Evolutionary conservation across 1,140 invertebrate genomes (phyloP).

Genomic region (Camponotus floridanus): DNA sequence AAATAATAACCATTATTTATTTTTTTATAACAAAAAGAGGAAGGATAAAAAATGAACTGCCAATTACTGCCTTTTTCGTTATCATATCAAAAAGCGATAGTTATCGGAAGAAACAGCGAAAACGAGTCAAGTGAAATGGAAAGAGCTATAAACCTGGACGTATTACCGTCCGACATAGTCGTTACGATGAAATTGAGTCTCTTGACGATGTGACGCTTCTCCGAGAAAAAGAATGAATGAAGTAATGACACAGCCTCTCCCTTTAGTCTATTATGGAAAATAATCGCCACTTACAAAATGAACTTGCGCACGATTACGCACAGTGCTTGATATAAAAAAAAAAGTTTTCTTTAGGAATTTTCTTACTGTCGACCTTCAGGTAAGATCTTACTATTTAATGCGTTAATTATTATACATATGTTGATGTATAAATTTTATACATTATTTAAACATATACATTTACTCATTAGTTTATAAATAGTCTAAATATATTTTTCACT

Average conservation of each 20-base stretch:
- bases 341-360: not conserved
- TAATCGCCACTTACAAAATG: slow-evolving; percentile 1
- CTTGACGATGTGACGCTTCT: slow-evolving; percentile 22
- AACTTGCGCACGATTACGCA: not conserved
- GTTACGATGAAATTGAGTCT: slow-evolving; percentile 41
- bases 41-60: not conserved
- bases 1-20: not conserved
- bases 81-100: slow-evolving; percentile 27
- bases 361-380: not conserved
- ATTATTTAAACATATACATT: not conserved
- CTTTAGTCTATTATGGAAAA: slow-evolving; percentile 30
- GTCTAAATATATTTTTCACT: not conserved
- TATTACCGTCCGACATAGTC: slow-evolving; percentile 37
- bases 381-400: not conserved
- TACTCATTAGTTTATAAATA: not conserved
- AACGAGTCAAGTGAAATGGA: slow-evolving; percentile 46
- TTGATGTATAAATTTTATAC: not conserved
- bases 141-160: slow-evolving; percentile 28
- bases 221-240: slow-evolving; percentile 22
- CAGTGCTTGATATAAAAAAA: slow-evolving; percentile 8
- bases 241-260: slow-evolving; percentile 15
- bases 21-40: not conserved
- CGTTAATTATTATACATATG: not conserved
- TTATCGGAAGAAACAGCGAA: slow-evolving; percentile 4
- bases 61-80: slow-evolving; percentile 31